Percentiles rank a stretch among this genome's conserved stretches.
Conservation (phyloP, 1,140 invertebrate species). For the Zaprionus africanus region DNA sequence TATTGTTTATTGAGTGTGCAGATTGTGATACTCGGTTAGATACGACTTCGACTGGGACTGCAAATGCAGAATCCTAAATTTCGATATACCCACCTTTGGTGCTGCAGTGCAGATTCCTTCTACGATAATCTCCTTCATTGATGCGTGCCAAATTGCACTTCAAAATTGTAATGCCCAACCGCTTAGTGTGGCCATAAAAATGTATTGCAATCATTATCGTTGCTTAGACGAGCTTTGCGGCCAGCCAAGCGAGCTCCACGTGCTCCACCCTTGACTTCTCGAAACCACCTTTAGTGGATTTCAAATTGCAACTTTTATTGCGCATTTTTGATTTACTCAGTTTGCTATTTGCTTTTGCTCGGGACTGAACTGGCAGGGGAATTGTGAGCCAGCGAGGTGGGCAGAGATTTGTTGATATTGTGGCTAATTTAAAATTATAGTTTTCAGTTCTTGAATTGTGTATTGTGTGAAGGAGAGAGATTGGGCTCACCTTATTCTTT, state of each 20-base stretch:
- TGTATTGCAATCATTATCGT: constrained; percentile 80
- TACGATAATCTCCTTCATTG: constrained; percentile 19
- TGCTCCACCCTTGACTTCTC: constrained; percentile 2
- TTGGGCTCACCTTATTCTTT: not conserved
- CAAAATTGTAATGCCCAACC: constrained; percentile 64
- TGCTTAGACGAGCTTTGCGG: constrained; percentile 70
- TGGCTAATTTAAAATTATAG: constrained; percentile 77
- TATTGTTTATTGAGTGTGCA: constrained; percentile 30
- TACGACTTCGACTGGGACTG: not conserved
- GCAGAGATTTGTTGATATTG: constrained; percentile 15
- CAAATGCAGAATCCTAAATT: not conserved
- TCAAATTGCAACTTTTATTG: constrained; percentile 72
- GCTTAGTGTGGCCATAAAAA: constrained; percentile 73
- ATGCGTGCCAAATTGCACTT: constrained; percentile 71
- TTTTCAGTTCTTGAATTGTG: constrained; percentile 54
- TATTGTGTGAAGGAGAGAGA: constrained; percentile 9
- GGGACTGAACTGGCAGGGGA: constrained; percentile 6
- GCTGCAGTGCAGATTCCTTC: constrained; percentile 1
- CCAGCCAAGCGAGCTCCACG: constrained; percentile 13
- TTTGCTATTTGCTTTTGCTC: constrained; percentile 37
- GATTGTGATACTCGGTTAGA: not conserved
- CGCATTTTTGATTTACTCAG: constrained; percentile 74
- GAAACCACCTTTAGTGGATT: constrained; percentile 53
- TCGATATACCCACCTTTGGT: not conserved
- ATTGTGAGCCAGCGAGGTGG: not conserved